A percentile compares a stretch with the other conserved stretches of the same genome.
phyloP scores from a whole-genome alignment of 1,140 invertebrate genomes.

The Heliconius hewitsoni region DNA sequence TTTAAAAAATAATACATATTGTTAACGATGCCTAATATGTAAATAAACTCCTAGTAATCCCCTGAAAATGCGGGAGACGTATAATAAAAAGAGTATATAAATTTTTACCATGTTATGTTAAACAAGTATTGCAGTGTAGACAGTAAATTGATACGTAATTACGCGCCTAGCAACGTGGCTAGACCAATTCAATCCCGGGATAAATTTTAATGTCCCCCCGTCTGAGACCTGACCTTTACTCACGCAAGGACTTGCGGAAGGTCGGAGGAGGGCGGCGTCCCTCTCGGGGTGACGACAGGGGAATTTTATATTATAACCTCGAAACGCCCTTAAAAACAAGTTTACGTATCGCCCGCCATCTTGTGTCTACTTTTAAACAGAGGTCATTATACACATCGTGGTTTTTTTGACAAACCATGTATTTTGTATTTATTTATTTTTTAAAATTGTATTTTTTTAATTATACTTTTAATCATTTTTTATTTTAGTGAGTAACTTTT shows the following conservation, averaged over 20 bases:
- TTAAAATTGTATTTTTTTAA: not conserved
- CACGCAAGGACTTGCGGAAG: conserved; percentile 61
- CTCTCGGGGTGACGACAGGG: conserved; percentile 55
- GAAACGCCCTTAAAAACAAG: conserved; percentile 64
- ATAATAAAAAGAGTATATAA: not conserved
- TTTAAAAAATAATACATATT: no score
- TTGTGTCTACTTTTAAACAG: conserved; percentile 43
- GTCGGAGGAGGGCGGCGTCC: conserved; percentile 57
- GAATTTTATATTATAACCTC: conserved; percentile 71
- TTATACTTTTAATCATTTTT: not conserved
- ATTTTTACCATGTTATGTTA: not conserved
- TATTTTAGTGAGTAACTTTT: not conserved
- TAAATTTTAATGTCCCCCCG: conserved; percentile 45
- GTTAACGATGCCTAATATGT: no score
- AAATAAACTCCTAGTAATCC: no score
- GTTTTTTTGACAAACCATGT: conserved; percentile 9
- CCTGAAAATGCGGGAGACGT: no score
- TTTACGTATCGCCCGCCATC: conserved; percentile 50
- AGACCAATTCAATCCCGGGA: conserved; percentile 34
- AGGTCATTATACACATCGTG: conserved; percentile 38
- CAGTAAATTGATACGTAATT: conserved; percentile 7
- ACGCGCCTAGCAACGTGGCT: conserved; percentile 32
- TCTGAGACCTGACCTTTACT: conserved; percentile 54
- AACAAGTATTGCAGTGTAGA: not conserved
- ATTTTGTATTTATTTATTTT: conserved; percentile 9